Evolutionary conservation across 2,797 vertebrate species (phyloP), one percentile per base, ranked within the genome.

Genomic region (Tachyglossus aculeatus): DNA sequence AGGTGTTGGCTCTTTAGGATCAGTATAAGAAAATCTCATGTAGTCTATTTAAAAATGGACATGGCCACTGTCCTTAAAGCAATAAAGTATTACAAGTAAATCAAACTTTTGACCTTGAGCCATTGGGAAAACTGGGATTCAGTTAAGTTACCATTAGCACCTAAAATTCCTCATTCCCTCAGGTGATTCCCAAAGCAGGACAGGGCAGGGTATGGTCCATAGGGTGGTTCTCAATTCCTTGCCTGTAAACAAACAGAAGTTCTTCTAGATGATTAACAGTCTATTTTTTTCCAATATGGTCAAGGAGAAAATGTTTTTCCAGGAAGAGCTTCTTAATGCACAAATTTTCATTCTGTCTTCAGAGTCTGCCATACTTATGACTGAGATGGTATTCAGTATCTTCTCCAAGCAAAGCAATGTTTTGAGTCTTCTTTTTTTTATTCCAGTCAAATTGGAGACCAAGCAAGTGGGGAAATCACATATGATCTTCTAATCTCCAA

Each of bases 401-500:
- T 41, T 53, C 40, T 67, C 52, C 57, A 70, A 43, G 54, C 65
- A 50, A 44, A 12, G 16, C 1, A 7, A 62, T 33, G 10, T 39
- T 74, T n/a, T 63, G 40, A 43, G 51, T 62, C 67, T 69, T 44
- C 47, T 58, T 56, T 27, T 27, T 58, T 70, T 44, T 45, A 31
- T 33, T 61, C 59, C 53, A 56, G 37, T 62, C 29, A 62, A 56
- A 29, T 8, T 5, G 9, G 67, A 81, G 55, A 75, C 37, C 59
- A 38, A 76, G n/a, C n/a, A 58, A 48, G 34, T 63, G 18, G 60
- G 53, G n/a, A 36, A 71, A 71, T 50, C 54, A 53, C 56, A n/a
- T n/a, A 65, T 37, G 38, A 67, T 11, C n/a, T 6, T 34, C 31
- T 78, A 97, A 4, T 97, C 94, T 39, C 96, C 95, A 67, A 97